phyloP scores from a whole-genome alignment of 2,113 vertebrate genomes.

The Gopherus flavomarginatus region DNA sequence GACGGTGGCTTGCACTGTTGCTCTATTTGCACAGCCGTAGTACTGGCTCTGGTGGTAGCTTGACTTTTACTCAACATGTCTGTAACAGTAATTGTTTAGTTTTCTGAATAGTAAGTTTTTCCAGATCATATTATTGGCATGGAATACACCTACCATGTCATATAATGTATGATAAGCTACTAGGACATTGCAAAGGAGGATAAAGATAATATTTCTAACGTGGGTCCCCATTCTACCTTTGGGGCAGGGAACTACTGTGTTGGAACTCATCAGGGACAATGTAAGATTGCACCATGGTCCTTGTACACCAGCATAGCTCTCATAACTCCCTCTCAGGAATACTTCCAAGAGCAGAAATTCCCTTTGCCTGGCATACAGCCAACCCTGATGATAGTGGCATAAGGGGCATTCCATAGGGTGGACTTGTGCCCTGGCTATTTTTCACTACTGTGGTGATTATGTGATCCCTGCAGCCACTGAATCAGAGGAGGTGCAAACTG shows the following conservation, averaged over 20 bases:
- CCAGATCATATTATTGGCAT: rapidly evolving
- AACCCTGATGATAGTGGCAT: background rate
- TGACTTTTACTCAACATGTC: background rate
- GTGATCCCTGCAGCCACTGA: background rate
- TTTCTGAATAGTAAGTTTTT: background rate
- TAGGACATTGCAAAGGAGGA: background rate
- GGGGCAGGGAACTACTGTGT: background rate
- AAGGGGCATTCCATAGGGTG: background rate
- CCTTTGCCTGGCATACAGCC: background rate
- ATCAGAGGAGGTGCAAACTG: background rate
- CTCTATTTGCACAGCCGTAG: background rate
- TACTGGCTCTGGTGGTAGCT: background rate
- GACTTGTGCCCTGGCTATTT: background rate
- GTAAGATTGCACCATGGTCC: background rate
- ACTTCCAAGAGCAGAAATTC: background rate
- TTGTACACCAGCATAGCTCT: background rate
- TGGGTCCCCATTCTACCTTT: background rate
- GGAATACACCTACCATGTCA: background rate
- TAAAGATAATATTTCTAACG: background rate
- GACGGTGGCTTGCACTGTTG: background rate
- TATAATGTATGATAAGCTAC: background rate
- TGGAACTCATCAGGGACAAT: background rate
- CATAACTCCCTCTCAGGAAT: background rate
- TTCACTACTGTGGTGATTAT: background rate
- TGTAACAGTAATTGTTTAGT: background rate